These are phyloP conservation scores for Scaptomyza cyrtandrae DNA, from an alignment of 2,888 invertebrate genomes.

Conservation along the genomic window DNA sequence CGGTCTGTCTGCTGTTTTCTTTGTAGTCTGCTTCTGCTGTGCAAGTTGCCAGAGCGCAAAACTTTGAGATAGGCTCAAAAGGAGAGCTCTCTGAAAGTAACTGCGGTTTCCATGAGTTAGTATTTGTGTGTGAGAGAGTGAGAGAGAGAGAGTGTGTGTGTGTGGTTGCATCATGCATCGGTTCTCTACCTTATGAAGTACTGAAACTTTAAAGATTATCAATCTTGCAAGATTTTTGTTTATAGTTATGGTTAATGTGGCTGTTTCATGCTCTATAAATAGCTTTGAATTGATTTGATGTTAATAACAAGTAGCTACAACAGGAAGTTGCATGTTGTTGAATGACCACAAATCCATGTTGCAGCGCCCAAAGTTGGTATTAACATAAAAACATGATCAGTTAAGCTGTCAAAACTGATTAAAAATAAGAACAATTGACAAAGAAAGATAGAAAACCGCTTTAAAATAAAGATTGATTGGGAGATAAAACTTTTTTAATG, in stretches of 20 bases:
- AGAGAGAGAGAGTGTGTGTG: neutral
- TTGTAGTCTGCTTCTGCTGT: conserved; percentile 20
- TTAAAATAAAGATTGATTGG: neutral
- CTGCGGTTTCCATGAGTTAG: conserved; percentile 27
- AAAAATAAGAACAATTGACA: neutral
- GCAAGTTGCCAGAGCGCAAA: conserved; percentile 34
- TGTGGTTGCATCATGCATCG: conserved; percentile 37
- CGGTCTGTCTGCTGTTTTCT: too few species aligned
- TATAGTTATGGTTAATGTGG: conserved; percentile 11
- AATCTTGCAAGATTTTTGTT: conserved; percentile 17
- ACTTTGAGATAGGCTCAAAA: conserved; percentile 41
- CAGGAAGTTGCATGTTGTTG: conserved; percentile 7
- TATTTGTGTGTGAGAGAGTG: neutral
- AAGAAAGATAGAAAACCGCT: neutral
- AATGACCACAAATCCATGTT: conserved; percentile 13
- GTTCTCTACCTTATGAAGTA: conserved; percentile 14
- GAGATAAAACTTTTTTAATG: too few species aligned
- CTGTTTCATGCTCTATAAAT: conserved; percentile 31
- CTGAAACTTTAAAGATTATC: conserved; percentile 22
- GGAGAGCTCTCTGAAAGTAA: conserved; percentile 39
- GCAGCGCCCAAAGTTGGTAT: neutral
- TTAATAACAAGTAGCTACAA: conserved; percentile 4
- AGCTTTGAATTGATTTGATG: neutral
- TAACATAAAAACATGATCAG: neutral
- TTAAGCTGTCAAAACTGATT: neutral